These are phyloP conservation scores for Gonatopus flavifemur DNA, from an alignment of 1,140 invertebrate species.

Conservation along the genomic window DNA sequence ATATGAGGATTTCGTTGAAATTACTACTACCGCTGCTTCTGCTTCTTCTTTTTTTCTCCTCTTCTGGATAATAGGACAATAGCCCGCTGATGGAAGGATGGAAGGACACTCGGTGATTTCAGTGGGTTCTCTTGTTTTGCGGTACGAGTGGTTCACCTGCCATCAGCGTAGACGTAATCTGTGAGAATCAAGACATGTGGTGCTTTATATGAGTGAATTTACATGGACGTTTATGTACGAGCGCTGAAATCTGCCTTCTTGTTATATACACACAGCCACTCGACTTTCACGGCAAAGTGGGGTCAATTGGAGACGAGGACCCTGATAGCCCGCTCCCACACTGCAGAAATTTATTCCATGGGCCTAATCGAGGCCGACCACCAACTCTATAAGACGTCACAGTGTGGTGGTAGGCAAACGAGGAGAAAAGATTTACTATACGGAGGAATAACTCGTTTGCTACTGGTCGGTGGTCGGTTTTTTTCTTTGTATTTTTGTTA, in stretches of 20 bases:
- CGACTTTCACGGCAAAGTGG: slow-evolving; percentile 36
- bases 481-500: background rate
- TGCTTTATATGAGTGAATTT: too few species aligned
- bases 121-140: background rate
- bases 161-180: slow-evolving; percentile 19
- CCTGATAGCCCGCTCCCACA: slow-evolving; percentile 36
- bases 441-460: too few species aligned
- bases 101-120: background rate
- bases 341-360: slow-evolving; percentile 40
- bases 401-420: background rate
- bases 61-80: too few species aligned
- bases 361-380: slow-evolving; percentile 34
- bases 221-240: slow-evolving; percentile 10
- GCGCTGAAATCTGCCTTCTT: slow-evolving; percentile 36
- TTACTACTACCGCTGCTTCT: too few species aligned
- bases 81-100: too few species aligned
- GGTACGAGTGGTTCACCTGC: slow-evolving; percentile 17
- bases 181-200: slow-evolving; percentile 36
- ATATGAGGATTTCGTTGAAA: too few species aligned
- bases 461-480: too few species aligned
- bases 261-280: slow-evolving; percentile 25
- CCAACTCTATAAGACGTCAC: background rate
- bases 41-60: too few species aligned
- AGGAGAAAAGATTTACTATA: background rate
- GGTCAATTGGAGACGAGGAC: slow-evolving; percentile 43